Conservation (phyloP, 2,888 invertebrate species). For the Apocheima hispidaria region DNA sequence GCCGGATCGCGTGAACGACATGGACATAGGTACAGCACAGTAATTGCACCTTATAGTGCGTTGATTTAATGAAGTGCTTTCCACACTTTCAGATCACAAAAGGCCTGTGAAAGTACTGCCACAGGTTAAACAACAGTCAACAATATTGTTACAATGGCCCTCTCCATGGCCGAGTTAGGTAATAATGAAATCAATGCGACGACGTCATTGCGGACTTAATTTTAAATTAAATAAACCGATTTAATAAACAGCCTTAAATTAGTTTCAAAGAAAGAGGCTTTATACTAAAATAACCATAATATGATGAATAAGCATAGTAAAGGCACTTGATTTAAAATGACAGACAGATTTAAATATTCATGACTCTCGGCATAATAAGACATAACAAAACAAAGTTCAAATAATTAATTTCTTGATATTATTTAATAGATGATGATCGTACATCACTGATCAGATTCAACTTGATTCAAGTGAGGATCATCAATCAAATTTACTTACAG, state of each 20-base stretch:
- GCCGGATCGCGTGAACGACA: slow-evolving; percentile 53
- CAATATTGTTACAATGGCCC: slow-evolving; percentile 45
- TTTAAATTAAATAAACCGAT: slow-evolving; percentile 32
- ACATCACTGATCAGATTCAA: too few species aligned
- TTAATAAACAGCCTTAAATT: too few species aligned
- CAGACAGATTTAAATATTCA: neutral
- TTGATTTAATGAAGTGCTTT: slow-evolving; percentile 75
- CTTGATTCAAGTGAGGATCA: too few species aligned
- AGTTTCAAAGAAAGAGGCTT: too few species aligned
- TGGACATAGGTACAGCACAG: slow-evolving; percentile 42
- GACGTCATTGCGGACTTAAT: slow-evolving; percentile 20
- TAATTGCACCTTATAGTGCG: slow-evolving; percentile 58
- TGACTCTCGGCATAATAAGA: neutral
- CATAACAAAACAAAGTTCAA: neutral
- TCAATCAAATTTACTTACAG: neutral
- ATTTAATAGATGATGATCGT: too few species aligned
- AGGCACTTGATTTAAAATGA: neutral
- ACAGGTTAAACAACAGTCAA: slow-evolving; percentile 23
- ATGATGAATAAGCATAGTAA: neutral
- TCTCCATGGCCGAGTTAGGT: slow-evolving; percentile 25
- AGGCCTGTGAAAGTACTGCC: slow-evolving; percentile 71
- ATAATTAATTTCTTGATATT: too few species aligned
- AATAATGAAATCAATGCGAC: slow-evolving; percentile 25
- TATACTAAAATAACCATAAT: neutral
- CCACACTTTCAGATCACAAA: slow-evolving; percentile 75